Base-by-base conservation (phyloP, 2,888 invertebrate species). In the Platycnemis pennipes region DNA sequence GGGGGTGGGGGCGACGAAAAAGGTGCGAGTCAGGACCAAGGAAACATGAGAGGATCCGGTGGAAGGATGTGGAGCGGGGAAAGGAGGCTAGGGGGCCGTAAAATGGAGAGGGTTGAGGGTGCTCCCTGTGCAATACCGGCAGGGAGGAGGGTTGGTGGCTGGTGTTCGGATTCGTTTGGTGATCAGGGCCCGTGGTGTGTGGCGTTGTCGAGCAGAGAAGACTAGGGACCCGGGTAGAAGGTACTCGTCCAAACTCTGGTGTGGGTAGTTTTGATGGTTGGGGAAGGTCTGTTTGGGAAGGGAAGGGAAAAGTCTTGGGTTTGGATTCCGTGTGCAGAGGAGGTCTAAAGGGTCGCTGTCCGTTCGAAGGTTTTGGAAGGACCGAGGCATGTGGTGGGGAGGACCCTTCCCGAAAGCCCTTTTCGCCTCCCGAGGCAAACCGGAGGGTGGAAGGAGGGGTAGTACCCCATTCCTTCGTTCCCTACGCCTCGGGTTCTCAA, bases 161-260 rank as follows among this genome's bases (percentile, higher is more conserved):
- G 86, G 42, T 44, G 87, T 37, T 26, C 46, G n/a, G 87, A 87
- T 87, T 87, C 46, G 87, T 44, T 49, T 87, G 87, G 45, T 46
- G 87, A 86, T 86, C 42, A 26, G 86, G 44, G 19, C 87, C n/a
- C 26, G 87, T 87, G 87, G 87, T n/a, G 77, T 77, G 26, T 87
- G 37, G 44, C 26, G 45, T 44, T 26, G 5, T 13, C n/a, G n/a
- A n/a, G 77, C 2, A n/a, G n/a, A 22, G n/a, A 87, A 26, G 87
- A 87, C 11, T 44, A 19, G 46, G 45, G 87, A 13, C n/a, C 19
- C 7, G 87, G 26, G n/a, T n/a, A 7, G 7, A 22, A n/a, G 46
- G 2, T 11, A 16, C 22, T n/a, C 11, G 22, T 1, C 2, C 26
- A n/a, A 3, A 22, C 26, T 3, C 4, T 44, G n/a, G 46, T 8